Conservation (phyloP, 2,797 vertebrate genomes). For the Sciurus vulgaris region DNA sequence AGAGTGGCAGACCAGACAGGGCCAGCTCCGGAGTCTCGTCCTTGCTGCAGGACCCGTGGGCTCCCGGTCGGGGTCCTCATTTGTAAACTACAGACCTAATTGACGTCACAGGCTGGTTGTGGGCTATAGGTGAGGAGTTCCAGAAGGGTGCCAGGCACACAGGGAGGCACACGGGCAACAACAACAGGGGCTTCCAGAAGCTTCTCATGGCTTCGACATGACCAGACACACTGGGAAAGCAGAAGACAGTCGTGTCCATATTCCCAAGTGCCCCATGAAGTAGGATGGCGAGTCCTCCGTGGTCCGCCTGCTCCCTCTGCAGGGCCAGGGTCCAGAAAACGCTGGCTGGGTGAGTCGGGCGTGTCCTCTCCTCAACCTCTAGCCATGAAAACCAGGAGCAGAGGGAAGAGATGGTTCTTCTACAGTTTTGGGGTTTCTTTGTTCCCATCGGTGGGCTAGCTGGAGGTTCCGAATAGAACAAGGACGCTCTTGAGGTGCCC, state of each 20-base stretch:
- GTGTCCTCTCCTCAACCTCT: not conserved
- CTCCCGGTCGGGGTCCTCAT: not conserved
- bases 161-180: not conserved
- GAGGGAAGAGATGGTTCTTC: not conserved
- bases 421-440: not conserved
- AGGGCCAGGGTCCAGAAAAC: not conserved
- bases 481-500: not conserved
- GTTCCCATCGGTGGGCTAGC: not conserved
- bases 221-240: not conserved
- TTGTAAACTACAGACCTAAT: not conserved
- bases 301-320: not conserved
- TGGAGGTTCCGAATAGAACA: not conserved
- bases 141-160: not conserved
- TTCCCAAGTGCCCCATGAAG: not conserved
- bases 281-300: too few species aligned
- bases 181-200: not conserved
- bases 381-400: not conserved
- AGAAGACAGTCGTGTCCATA: not conserved
- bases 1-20: not conserved
- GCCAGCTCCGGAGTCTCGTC: not conserved
- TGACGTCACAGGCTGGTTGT: not conserved
- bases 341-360: not conserved
- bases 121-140: not conserved
- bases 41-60: rapidly evolving
- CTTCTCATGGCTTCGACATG: not conserved